Evolutionary conservation across 2,888 invertebrate genomes (phyloP).

Genomic region (Vannuccia rotundouncinata): DNA sequence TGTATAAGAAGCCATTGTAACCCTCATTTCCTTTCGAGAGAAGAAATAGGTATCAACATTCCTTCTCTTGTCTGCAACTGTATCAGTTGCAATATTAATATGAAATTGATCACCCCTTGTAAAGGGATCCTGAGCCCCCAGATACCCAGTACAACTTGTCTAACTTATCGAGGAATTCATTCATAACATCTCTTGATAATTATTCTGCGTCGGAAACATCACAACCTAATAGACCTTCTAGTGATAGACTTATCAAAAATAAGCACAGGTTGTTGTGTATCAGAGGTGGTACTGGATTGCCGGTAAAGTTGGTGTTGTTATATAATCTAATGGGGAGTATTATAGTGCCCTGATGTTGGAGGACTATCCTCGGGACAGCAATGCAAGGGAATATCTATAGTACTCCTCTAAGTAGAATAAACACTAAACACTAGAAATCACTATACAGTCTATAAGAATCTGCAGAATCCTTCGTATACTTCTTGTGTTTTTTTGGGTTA

Average conservation of each 20-base stretch:
- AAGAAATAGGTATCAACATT: neutral
- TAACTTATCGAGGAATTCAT: neutral
- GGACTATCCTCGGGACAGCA: neutral
- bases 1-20: neutral
- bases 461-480: too few species aligned
- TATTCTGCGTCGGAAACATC: neutral
- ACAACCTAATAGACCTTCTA: neutral
- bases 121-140: neutral
- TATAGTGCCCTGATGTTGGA: too few species aligned
- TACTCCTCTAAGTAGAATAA: neutral
- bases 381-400: neutral
- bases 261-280: too few species aligned
- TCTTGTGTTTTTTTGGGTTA: too few species aligned
- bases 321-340: too few species aligned
- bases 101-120: neutral
- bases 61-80: neutral
- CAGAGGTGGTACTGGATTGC: too few species aligned
- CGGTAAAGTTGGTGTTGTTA: too few species aligned
- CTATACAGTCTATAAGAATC: too few species aligned
- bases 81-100: neutral
- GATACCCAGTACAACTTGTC: neutral
- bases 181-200: neutral
- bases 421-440: too few species aligned
- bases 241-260: neutral
- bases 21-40: neutral